Evolutionary conservation across 2,797 vertebrate genomes (phyloP), one percentile per base, ranked within the genome.

Genomic region (Petrocephalus schoutedeni): DNA sequence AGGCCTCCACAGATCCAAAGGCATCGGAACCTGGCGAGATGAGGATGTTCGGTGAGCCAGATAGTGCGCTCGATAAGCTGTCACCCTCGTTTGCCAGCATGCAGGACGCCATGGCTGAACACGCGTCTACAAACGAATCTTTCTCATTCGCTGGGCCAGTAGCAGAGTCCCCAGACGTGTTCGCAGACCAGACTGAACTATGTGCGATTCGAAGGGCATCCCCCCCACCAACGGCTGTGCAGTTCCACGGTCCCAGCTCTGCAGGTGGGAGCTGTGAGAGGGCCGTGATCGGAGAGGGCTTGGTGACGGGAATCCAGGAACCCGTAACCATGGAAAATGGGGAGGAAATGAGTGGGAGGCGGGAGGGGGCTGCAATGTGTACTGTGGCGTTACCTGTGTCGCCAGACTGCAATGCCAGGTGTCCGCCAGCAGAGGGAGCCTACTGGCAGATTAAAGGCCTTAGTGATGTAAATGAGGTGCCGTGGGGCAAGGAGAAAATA

Each of bases 1-100:
- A 88, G 23, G n/a, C 90, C 83, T 36, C 87, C 45, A 58, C 28
- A 86, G 84, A 54, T 67, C 85, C 85, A 16, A 14, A 2, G 2
- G 2, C 7, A 41, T 61, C 41, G 0, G 45, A 2, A 2, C 45
- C 87, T 16, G n/a, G 28, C 14, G 1, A 41, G 53, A 32, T 16
- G 16, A 59, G 5, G 53, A 86, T 41, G 57, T 58, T 6, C 16
- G 45, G 80, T 3, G 82, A 16, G 71, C 16, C 36, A 5, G 16
- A 77, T n/a, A 45, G 36, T 3, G 6, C 6, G 6, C 71, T 45
- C 6, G 4, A 77, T 77, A 32, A 45, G 36, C 71, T 45, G 36
- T 7, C 71, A 0, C 36, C 36, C 4, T 5, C 16, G 1, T 32
- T 67, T 28, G 12, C 64, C 28, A 14, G 28, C 64, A 32, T 36